Evolutionary conservation across 2,113 vertebrate genomes (phyloP).

Genomic region (Elephas maximus): DNA sequence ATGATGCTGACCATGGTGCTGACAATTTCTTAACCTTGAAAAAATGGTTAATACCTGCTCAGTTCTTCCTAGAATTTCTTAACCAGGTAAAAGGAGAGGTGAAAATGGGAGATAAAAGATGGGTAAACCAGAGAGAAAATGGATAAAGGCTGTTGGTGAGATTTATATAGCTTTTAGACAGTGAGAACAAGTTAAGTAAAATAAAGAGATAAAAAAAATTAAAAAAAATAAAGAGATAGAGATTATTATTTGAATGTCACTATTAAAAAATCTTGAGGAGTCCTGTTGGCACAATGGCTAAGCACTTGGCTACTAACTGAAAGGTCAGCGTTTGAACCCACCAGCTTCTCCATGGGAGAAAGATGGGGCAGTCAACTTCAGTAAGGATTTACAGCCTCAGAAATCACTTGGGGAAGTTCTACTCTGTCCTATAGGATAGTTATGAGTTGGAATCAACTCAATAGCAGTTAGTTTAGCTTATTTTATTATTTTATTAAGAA

Average conservation of each 20-base stretch:
- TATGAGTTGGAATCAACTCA: no score
- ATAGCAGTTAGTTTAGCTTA: no score
- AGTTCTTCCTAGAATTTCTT: background rate
- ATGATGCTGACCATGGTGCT: conserved; percentile 52
- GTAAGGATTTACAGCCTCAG: no score
- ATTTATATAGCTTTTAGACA: background rate
- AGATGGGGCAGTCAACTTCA: no score
- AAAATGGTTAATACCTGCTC: background rate
- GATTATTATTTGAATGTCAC: background rate
- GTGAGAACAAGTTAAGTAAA: background rate
- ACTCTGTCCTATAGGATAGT: no score
- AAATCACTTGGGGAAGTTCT: no score
- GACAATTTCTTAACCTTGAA: background rate
- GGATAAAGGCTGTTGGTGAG: rapidly evolving
- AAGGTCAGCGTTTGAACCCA: no score
- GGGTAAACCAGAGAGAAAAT: background rate
- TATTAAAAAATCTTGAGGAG: background rate
- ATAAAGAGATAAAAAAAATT: background rate
- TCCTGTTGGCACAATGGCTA: no score
- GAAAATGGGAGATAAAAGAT: background rate
- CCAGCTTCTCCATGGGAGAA: no score
- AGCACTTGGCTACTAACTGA: no score
- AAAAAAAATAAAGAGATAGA: background rate
- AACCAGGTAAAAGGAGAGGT: background rate
- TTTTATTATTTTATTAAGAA: background rate